phyloP scores from a whole-genome alignment of 2,888 invertebrate species.

The Liopterus haemorrhoidalis region DNA sequence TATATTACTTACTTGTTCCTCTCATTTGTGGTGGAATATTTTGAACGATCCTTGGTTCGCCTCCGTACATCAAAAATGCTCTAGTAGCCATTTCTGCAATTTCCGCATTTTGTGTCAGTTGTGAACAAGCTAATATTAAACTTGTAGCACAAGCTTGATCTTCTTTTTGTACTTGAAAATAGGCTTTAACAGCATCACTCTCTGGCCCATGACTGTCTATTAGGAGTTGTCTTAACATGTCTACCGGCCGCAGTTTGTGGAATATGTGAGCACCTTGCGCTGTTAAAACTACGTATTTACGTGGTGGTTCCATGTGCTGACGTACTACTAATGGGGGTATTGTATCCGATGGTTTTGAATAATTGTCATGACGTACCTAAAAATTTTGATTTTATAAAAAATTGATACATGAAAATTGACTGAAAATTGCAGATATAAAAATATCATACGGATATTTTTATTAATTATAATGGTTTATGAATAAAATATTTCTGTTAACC shows the following conservation, averaged over 20 bases:
- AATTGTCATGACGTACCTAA: no score
- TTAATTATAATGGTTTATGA: no score
- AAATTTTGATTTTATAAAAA: no score
- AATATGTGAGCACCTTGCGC: slow-evolving; percentile 83
- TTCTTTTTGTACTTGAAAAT: slow-evolving; percentile 76
- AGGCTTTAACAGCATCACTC: slow-evolving; percentile 74
- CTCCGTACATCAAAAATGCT: slow-evolving; percentile 88
- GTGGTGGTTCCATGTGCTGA: slow-evolving; percentile 65
- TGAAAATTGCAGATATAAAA: no score
- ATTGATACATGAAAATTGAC: no score
- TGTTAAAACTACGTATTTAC: slow-evolving; percentile 79
- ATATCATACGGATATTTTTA: no score
- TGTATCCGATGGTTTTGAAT: no score
- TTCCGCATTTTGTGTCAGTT: slow-evolving; percentile 54
- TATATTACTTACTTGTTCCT: slow-evolving; percentile 13
- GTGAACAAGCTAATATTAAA: slow-evolving; percentile 76
- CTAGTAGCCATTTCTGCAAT: slow-evolving; percentile 83
- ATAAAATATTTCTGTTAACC: no score
- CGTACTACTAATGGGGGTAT: slow-evolving; percentile 62
- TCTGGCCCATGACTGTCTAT: slow-evolving; percentile 80
- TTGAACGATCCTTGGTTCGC: slow-evolving; percentile 53
- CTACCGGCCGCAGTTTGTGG: slow-evolving; percentile 78
- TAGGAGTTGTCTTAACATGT: slow-evolving; percentile 76
- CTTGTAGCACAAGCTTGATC: slow-evolving; percentile 88
- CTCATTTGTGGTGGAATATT: slow-evolving; percentile 9